Conservation (phyloP, 2,113 vertebrate genomes). For the Mesitornis unicolor region DNA sequence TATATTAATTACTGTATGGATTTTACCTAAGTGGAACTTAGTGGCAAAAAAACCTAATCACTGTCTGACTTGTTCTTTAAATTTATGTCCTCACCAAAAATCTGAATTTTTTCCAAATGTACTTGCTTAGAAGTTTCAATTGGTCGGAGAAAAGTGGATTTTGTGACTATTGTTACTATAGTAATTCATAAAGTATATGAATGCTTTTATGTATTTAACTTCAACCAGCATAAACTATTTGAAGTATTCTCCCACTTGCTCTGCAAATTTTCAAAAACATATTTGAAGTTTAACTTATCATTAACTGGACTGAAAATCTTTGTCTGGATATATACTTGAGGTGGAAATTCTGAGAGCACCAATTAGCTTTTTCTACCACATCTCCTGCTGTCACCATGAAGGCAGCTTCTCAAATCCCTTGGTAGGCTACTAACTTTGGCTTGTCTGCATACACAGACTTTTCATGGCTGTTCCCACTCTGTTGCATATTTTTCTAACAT, state of each 20-base stretch:
- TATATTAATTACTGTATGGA: not conserved
- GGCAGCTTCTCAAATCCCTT: not conserved
- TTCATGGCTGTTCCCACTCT: not conserved
- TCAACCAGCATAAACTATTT: not conserved
- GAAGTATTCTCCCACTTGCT: not conserved
- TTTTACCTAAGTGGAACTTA: not conserved
- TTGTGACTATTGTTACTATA: not conserved
- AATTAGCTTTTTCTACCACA: not conserved
- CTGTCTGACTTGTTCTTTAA: not conserved
- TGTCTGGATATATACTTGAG: not conserved
- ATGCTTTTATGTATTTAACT: not conserved
- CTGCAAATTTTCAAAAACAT: not conserved
- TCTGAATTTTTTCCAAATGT: not conserved
- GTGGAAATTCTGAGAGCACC: not conserved
- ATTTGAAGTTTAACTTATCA: not conserved
- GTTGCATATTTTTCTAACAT: not conserved
- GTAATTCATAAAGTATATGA: not conserved
- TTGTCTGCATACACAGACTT: not conserved
- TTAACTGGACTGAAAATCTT: not conserved
- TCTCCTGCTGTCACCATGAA: not conserved
- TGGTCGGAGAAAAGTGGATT: not conserved
- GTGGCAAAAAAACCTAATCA: not conserved
- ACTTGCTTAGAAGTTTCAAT: not conserved
- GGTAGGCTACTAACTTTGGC: not conserved
- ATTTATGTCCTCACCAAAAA: not conserved